Percentiles rank a stretch among this genome's conserved stretches.
These are phyloP conservation scores for Cairina moschata DNA, from an alignment of 2,113 vertebrate species.

Conservation along the genomic window DNA sequence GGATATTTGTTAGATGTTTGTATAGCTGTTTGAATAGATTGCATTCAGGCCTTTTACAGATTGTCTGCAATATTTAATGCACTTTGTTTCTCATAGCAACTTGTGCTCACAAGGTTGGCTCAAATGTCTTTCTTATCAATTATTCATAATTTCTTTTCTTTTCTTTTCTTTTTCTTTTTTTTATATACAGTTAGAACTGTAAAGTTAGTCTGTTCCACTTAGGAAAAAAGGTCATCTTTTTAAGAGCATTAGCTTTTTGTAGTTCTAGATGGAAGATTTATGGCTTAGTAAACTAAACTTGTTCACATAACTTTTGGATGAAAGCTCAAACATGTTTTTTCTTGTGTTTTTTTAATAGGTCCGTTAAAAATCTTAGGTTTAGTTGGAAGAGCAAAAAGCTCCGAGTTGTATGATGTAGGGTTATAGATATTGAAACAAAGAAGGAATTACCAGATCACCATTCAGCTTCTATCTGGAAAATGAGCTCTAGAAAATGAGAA, in stretches of 20 bases:
- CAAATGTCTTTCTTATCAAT: not conserved
- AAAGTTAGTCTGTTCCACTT: not conserved
- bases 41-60: not conserved
- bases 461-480: conserved; percentile 46
- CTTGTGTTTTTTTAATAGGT: not conserved
- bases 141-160: not conserved
- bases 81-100: not conserved
- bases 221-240: not conserved
- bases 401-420: not conserved
- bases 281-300: not conserved
- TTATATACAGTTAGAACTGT: not conserved
- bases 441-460: not conserved
- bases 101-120: not conserved
- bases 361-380: conserved; percentile 7
- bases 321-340: conserved; percentile 12
- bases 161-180: not conserved
- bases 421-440: not conserved
- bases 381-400: not conserved
- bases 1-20: not conserved
- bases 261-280: not conserved
- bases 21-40: not conserved
- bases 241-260: not conserved
- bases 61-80: not conserved
- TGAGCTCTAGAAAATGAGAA: conserved; percentile 54
- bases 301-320: not conserved